phyloP scores from a whole-genome alignment of 2,797 vertebrate genomes.

The Pagetopsis macropterus region DNA sequence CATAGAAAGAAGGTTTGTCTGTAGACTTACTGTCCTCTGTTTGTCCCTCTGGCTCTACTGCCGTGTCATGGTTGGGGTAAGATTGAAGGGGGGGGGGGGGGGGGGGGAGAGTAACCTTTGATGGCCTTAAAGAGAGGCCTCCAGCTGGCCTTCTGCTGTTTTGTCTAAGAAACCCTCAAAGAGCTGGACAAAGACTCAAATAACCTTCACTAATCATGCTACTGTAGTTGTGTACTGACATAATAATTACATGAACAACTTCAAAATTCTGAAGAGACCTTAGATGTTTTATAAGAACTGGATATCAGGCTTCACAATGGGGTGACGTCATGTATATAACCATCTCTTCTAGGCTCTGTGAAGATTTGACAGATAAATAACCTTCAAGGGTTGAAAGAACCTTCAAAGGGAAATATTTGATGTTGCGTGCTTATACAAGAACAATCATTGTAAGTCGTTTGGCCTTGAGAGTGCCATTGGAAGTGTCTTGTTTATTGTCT shows the following conservation, averaged over 20 bases:
- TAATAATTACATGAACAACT: neutral
- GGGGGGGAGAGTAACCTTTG: slow-evolving; percentile 80
- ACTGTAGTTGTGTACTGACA: neutral
- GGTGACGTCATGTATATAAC: neutral
- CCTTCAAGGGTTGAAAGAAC: neutral
- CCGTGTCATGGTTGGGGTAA: slow-evolving; percentile 80
- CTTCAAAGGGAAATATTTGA: neutral
- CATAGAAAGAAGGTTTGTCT: neutral
- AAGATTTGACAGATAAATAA: neutral
- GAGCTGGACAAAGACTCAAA: neutral
- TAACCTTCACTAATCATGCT: neutral
- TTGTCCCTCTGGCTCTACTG: slow-evolving; percentile 66
- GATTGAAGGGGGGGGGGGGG: slow-evolving; percentile 67
- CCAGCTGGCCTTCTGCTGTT: slow-evolving; percentile 43
- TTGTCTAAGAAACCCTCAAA: slow-evolving; percentile 60
- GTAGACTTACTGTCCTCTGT: slow-evolving; percentile 1
- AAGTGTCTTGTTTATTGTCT: too few relatives aligned
- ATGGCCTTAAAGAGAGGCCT: slow-evolving; percentile 75
- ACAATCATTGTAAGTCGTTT: too few relatives aligned
- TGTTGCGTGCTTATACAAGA: too few relatives aligned
- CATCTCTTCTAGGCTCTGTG: neutral
- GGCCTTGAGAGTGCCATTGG: too few relatives aligned
- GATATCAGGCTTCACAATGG: neutral
- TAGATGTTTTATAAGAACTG: neutral
- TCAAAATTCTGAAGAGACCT: neutral